phyloP scores from a whole-genome alignment of 2,797 vertebrate genomes.

The Dipus sagitta region DNA sequence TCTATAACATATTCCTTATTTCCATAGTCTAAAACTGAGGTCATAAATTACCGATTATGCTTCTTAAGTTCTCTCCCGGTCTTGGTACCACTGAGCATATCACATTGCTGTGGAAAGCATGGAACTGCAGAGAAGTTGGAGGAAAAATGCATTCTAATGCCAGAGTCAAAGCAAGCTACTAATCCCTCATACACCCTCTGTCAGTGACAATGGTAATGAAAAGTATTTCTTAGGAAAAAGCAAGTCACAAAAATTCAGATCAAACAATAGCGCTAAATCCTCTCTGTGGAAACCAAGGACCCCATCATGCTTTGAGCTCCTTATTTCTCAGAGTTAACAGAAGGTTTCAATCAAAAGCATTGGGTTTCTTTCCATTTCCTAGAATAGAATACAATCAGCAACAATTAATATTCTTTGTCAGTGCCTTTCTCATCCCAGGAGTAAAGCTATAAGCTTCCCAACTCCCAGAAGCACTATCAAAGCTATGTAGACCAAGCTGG shows the following conservation, averaged over 20 bases:
- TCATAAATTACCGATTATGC: conserved; percentile 65
- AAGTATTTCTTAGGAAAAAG: conserved; percentile 54
- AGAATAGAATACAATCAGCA: conserved; percentile 65
- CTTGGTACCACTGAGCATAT: conserved; percentile 58
- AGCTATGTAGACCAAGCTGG: conserved; percentile 28
- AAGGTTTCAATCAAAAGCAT: conserved; percentile 81
- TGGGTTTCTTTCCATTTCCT: conserved; percentile 76
- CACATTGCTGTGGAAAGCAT: conserved; percentile 59
- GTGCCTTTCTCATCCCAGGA: conserved; percentile 65
- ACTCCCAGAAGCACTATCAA: conserved; percentile 48
- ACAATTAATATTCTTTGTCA: conserved; percentile 77
- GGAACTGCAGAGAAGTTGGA: conserved; percentile 48
- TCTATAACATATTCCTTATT: conserved; percentile 58
- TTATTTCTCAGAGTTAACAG: conserved; percentile 76
- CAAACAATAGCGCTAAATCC: conserved; percentile 66
- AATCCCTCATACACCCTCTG: conserved; percentile 44
- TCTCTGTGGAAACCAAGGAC: conserved; percentile 63
- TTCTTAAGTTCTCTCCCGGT: conserved; percentile 23
- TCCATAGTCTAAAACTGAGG: conserved; percentile 68
- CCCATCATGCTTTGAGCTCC: conserved; percentile 19
- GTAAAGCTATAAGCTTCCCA: conserved; percentile 41
- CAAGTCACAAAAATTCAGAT: conserved; percentile 68
- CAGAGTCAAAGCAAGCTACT: conserved; percentile 68
- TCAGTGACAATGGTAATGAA: conserved; percentile 57
- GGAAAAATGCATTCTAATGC: conserved; percentile 46